These are phyloP conservation scores for Halichoerus grypus DNA, from an alignment of 2,113 vertebrate genomes.

Conservation along the genomic window DNA sequence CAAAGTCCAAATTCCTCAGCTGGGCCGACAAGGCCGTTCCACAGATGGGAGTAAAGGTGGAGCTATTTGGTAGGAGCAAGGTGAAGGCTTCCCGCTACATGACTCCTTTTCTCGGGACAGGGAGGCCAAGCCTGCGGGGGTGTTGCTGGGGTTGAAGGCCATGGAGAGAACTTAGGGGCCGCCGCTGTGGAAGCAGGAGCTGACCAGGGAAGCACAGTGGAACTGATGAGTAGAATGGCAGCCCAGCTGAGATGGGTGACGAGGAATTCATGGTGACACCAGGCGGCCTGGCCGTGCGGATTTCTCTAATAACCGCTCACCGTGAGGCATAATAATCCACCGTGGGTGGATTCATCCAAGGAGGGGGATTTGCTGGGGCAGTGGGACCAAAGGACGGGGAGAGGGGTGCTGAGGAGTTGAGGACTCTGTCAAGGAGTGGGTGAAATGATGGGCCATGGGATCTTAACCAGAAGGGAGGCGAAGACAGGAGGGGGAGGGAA, in stretches of 20 bases:
- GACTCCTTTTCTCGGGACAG: neutral
- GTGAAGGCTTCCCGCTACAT: neutral
- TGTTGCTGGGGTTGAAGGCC: neutral
- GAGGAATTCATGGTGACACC: neutral
- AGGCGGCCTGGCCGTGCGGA: neutral
- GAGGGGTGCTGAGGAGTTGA: neutral
- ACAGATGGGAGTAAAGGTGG: neutral
- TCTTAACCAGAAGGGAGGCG: neutral
- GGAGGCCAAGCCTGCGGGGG: neutral
- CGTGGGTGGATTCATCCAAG: neutral
- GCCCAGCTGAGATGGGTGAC: neutral
- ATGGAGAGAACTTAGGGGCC: neutral
- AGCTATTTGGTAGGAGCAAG: neutral
- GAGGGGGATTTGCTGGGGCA: neutral
- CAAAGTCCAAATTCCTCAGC: conserved; percentile 58
- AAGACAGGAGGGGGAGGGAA: neutral
- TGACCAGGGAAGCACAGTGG: neutral
- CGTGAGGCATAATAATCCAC: neutral
- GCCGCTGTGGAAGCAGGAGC: neutral
- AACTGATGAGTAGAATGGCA: neutral
- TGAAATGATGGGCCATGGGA: neutral
- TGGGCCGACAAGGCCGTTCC: neutral
- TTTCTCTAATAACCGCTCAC: neutral
- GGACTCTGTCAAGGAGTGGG: neutral
- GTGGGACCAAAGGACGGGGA: neutral